Conservation (phyloP, 1,140 invertebrate genomes). For the Paraescarpia echinospica region DNA sequence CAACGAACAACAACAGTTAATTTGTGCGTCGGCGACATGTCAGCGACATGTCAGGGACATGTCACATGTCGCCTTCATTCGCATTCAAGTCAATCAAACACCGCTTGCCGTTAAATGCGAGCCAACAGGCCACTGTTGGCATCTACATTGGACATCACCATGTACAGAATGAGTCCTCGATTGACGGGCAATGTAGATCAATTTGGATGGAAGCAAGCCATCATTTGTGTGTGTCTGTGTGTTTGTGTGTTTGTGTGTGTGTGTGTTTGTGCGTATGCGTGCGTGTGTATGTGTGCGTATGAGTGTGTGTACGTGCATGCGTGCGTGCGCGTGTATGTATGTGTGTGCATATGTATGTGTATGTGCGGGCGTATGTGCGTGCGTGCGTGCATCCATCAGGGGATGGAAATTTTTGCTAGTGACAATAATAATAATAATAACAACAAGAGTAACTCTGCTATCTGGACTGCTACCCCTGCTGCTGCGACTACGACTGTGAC, state of each 20-base stretch:
- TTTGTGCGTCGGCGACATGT: not conserved
- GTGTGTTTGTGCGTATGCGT: not conserved
- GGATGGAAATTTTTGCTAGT: no score
- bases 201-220: not conserved
- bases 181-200: not conserved
- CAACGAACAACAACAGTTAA: not conserved
- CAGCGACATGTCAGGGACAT: not conserved
- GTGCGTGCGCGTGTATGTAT: not conserved
- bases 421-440: no score
- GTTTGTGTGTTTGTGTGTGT: slow-evolving; percentile 8
- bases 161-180: not conserved
- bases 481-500: not conserved
- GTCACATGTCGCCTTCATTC: not conserved
- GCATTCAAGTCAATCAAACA: not conserved
- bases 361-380: not conserved
- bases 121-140: not conserved
- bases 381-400: not conserved
- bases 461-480: not conserved
- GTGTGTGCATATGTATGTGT: not conserved
- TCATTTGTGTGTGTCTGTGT: not conserved
- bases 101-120: not conserved
- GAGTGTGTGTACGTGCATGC: not conserved
- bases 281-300: not conserved
- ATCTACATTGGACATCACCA: not conserved
- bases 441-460: not conserved